Conservation (phyloP, 2,888 invertebrate genomes). For the Tachystola acroxantha region DNA sequence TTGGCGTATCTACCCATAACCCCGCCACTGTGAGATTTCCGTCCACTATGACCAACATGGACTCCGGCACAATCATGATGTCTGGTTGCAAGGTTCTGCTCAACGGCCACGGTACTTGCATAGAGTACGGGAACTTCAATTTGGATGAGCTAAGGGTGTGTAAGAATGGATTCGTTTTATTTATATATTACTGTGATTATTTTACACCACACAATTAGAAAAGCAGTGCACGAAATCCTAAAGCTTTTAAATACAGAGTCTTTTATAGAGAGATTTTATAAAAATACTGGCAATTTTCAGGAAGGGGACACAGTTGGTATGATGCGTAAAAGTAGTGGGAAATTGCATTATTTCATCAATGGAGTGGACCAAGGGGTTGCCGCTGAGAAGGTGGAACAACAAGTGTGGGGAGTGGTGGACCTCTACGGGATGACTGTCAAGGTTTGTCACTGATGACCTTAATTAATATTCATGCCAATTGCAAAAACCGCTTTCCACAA, state of each 20-base stretch:
- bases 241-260: no score
- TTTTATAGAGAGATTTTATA: no score
- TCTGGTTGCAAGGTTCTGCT: constrained; percentile 97
- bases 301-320: constrained; percentile 96
- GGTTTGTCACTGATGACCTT: no score
- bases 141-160: constrained; percentile 92
- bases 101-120: constrained; percentile 95
- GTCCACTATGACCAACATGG: constrained; percentile 98
- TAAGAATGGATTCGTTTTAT: constrained; percentile 4
- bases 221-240: no score
- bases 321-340: constrained; percentile 90
- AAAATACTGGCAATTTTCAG: no score
- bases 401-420: constrained; percentile 96
- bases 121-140: constrained; percentile 94
- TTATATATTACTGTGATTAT: no score
- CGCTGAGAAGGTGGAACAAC: constrained; percentile 86
- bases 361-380: constrained; percentile 96
- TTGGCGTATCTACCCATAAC: constrained; percentile 96
- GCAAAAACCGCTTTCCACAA: no score
- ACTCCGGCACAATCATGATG: constrained; percentile 96
- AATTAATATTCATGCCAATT: no score
- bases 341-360: constrained; percentile 95
- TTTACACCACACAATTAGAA: no score
- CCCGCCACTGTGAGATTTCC: constrained; percentile 94
- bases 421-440: constrained; percentile 95